phyloP scores from a whole-genome alignment of 2,888 invertebrate species.

The Scelioninae gen. 1 region DNA sequence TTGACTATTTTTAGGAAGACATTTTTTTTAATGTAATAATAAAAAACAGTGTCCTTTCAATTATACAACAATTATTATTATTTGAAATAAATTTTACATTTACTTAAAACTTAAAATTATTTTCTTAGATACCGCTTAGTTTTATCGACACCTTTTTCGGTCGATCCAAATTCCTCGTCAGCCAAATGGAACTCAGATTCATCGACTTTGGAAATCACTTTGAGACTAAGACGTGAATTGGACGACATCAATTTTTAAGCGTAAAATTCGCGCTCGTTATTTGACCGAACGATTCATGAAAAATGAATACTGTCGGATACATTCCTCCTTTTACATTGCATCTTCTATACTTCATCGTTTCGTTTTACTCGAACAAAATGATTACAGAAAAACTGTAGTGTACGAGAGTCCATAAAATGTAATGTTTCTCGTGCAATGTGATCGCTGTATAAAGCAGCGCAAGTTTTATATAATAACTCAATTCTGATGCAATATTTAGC shows the following conservation, averaged over 20 bases:
- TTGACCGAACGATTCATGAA: not conserved
- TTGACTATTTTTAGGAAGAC: too few species aligned
- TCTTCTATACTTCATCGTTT: not conserved
- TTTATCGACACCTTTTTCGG: conserved; percentile 91
- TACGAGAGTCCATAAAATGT: not conserved
- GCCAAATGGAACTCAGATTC: conserved; percentile 91
- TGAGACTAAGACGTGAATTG: conserved; percentile 91
- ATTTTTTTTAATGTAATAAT: too few species aligned
- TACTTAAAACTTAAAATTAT: not conserved
- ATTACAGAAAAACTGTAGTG: too few species aligned
- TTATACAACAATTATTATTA: too few species aligned
- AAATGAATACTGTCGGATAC: not conserved
- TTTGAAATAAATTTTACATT: too few species aligned
- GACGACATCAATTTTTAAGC: conserved; percentile 94
- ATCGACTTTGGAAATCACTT: conserved; percentile 89
- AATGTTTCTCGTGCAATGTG: not conserved
- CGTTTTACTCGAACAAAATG: too few species aligned
- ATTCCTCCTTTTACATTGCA: not conserved
- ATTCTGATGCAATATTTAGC: conserved; percentile 29
- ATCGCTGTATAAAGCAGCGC: not conserved
- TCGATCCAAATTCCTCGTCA: conserved; percentile 91
- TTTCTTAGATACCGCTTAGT: conserved; percentile 87
- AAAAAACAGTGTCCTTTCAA: too few species aligned
- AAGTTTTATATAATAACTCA: conserved; percentile 35
- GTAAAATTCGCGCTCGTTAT: conserved; percentile 1